Evolutionary conservation across 2,113 vertebrate genomes (phyloP), one percentile per base, ranked within the genome.

Genomic region (Spea multiplicata): DNA sequence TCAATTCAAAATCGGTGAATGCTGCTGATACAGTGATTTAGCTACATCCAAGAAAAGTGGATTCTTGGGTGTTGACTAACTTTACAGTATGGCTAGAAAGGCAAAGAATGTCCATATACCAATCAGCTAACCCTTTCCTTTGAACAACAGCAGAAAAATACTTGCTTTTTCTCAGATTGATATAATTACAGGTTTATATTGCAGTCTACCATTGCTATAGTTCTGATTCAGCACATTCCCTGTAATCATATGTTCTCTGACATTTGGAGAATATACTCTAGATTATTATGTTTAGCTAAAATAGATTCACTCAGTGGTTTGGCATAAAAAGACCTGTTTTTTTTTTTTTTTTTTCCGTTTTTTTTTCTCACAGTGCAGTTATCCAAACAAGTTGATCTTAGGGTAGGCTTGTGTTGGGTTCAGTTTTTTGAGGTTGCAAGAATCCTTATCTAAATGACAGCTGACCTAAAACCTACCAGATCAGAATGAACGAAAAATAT

Each of bases 161-260:
- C 52, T 68, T 46, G 50, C 49, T 67, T 16, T 6, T 53, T 61
- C 76, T 62, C 44, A n/a, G 52, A 10, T 73, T 61, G 71, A 61
- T 74, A 64, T 74, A 74, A 80, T 80, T 73, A 65, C 30, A 68
- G 78, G 71, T 80, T 80, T 80, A 67, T 80, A 61, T 61, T 68
- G 46, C 71, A 44, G 78, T n/a, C 71, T 80, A 16, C 67, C 71
- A 74, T 67, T 74, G 78, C 78, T 74, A 57, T 53, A 80, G 59
- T 66, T 66, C 61, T 80, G 52, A 80, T 52, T 80, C 78, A 80
- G 78, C 71, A 46, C 45, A 68, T 80, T 80, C 65, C 71, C 71
- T 74, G 52, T 80, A 80, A 80, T 80, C 78, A 80, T 68, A 80
- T 74, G 78, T 74, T 74, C 64, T 44, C 47, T 44, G 50, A 68